Percentiles rank a stretch among this genome's conserved stretches.
These are phyloP conservation scores for Ophion ventricosus DNA, from an alignment of 2,888 invertebrate species.

Conservation along the genomic window DNA sequence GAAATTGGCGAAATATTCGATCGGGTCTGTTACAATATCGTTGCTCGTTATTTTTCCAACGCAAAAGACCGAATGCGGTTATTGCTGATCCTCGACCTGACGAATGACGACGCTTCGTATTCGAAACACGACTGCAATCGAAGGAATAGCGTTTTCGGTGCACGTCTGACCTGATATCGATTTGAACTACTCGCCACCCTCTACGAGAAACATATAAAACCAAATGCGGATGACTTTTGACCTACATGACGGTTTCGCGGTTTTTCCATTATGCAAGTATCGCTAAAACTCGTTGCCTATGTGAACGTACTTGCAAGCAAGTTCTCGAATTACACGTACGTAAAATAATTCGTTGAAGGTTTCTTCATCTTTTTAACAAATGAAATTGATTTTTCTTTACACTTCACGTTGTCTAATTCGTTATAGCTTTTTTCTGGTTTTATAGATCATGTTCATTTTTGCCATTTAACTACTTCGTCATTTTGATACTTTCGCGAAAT, in stretches of 20 bases:
- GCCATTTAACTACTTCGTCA: no score
- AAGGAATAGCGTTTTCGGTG: not conserved
- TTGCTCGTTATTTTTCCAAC: not conserved
- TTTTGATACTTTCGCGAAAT: no score
- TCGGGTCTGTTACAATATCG: not conserved
- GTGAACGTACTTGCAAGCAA: not conserved
- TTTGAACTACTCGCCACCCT: slow-evolving; percentile 5
- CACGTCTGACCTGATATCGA: slow-evolving; percentile 20
- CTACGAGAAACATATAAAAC: not conserved
- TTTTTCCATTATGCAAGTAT: not conserved
- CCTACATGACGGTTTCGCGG: not conserved
- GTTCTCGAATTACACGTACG: not conserved
- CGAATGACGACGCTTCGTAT: not conserved
- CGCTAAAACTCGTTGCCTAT: not conserved
- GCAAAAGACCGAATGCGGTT: not conserved
- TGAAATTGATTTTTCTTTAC: not conserved
- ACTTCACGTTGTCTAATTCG: no score
- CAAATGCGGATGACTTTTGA: slow-evolving; percentile 1
- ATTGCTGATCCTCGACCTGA: slow-evolving; percentile 2
- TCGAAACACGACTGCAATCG: not conserved
- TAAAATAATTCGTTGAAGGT: not conserved
- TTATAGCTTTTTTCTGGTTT: no score
- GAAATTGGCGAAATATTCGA: not conserved
- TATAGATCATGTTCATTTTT: no score
- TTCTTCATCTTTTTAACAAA: not conserved